Evolutionary conservation across 2,797 vertebrate genomes (phyloP).

Genomic region (Austrolebias charrua): DNA sequence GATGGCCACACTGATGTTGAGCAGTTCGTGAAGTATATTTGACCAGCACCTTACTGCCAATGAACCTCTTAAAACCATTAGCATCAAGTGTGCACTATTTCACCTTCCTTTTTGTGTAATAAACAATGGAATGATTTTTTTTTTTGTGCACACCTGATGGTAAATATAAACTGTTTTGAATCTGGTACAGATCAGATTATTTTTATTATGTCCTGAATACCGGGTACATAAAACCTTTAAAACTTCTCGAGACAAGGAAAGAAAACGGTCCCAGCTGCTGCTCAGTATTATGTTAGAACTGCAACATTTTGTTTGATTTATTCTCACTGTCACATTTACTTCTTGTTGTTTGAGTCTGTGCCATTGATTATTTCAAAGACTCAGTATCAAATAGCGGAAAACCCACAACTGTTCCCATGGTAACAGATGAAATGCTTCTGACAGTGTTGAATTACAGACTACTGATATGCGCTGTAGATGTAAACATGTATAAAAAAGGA

Average conservation of each 20-base stretch:
- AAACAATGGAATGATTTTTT: no score
- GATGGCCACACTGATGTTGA: no score
- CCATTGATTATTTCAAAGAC: constrained; percentile 60
- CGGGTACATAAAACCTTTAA: background rate
- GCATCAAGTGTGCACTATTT: no score
- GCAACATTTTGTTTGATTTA: constrained; percentile 21
- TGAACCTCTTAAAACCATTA: no score
- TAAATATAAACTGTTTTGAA: no score
- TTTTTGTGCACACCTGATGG: no score
- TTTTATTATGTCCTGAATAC: no score
- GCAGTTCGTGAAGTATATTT: no score
- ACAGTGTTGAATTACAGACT: constrained; percentile 35
- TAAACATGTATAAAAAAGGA: constrained; percentile 45
- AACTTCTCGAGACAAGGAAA: background rate
- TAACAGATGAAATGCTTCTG: constrained; percentile 68
- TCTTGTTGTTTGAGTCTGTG: constrained; percentile 42
- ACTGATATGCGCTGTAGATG: constrained; percentile 57
- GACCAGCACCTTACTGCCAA: no score
- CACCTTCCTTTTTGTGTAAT: no score
- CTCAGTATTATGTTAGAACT: constrained; percentile 18
- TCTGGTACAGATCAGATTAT: no score
- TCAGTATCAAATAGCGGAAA: constrained; percentile 55
- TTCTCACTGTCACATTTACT: constrained; percentile 34
- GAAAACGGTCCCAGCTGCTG: background rate
- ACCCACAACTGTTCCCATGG: constrained; percentile 75